Evolutionary conservation across 2,113 vertebrate species (phyloP).

Genomic region (Trinectes maculatus): DNA sequence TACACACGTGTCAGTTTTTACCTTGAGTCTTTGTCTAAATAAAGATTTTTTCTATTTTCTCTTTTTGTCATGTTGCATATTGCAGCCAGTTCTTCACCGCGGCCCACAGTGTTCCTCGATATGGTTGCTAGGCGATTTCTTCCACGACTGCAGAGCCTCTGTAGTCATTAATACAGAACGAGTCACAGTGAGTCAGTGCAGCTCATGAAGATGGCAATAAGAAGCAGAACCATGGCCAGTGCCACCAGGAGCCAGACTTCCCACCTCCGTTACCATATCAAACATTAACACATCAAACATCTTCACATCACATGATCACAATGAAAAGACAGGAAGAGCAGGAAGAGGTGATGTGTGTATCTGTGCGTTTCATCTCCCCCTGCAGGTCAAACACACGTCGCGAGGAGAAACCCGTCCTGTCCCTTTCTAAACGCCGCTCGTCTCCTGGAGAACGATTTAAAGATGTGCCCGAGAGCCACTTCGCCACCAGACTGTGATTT

Average conservation of each 20-base stretch:
- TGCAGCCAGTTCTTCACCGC: background rate
- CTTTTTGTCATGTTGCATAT: background rate
- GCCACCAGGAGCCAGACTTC: too few species aligned
- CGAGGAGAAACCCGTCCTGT: too few species aligned
- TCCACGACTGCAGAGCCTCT: constrained; percentile 2
- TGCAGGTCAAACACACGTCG: too few species aligned
- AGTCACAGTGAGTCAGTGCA: too few species aligned
- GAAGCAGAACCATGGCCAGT: background rate
- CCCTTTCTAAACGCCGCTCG: background rate
- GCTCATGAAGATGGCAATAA: too few species aligned
- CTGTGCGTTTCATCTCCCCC: background rate
- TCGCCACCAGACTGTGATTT: constrained; percentile 41
- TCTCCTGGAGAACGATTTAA: constrained; percentile 38
- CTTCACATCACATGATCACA: constrained; percentile 15
- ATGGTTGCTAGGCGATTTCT: constrained; percentile 20
- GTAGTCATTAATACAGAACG: constrained; percentile 6
- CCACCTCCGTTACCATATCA: too few species aligned
- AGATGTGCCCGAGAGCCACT: constrained; percentile 33
- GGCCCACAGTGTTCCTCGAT: background rate
- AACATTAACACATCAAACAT: too few species aligned
- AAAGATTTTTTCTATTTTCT: background rate
- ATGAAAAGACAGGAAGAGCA: too few species aligned
- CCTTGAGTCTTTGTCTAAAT: too few species aligned
- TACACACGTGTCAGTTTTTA: too few species aligned
- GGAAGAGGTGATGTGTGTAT: background rate